Conservation (phyloP, 2,113 vertebrate genomes). For the Prionailurus viverrinus region DNA sequence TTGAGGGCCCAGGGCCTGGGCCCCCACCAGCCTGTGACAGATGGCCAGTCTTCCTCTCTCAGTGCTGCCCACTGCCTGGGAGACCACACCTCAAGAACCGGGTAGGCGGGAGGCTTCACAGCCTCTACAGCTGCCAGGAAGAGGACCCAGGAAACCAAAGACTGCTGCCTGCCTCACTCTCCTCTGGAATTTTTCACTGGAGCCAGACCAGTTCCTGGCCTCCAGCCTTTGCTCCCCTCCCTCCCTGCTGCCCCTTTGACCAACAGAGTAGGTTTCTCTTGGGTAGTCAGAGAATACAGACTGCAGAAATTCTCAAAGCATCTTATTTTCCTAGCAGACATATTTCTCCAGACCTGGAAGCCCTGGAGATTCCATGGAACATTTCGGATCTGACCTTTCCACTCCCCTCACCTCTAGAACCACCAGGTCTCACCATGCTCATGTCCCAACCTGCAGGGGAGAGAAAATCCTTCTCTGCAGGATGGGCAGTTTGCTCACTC, state of each 20-base stretch:
- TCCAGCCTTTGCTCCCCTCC: neutral
- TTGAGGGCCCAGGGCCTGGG: constrained; percentile 61
- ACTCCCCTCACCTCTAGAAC: neutral
- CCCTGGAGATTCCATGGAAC: constrained; percentile 58
- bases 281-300: constrained; percentile 67
- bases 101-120: neutral
- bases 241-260: neutral
- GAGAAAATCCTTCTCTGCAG: neutral
- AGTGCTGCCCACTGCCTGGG: neutral
- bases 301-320: constrained; percentile 71
- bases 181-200: neutral
- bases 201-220: neutral
- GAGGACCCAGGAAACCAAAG: constrained; percentile 71
- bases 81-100: neutral
- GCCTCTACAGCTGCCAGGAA: constrained; percentile 21
- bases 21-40: neutral
- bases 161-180: neutral
- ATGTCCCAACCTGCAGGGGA: neutral
- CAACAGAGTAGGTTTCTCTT: constrained; percentile 31
- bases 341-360: constrained; percentile 56
- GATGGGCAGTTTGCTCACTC: neutral
- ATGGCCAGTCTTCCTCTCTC: neutral
- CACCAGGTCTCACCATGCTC: neutral
- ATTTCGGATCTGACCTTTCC: constrained; percentile 57
- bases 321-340: constrained; percentile 80